These are phyloP conservation scores for Nothocercus julius DNA, from an alignment of 2,113 vertebrate genomes.

Conservation along the genomic window DNA sequence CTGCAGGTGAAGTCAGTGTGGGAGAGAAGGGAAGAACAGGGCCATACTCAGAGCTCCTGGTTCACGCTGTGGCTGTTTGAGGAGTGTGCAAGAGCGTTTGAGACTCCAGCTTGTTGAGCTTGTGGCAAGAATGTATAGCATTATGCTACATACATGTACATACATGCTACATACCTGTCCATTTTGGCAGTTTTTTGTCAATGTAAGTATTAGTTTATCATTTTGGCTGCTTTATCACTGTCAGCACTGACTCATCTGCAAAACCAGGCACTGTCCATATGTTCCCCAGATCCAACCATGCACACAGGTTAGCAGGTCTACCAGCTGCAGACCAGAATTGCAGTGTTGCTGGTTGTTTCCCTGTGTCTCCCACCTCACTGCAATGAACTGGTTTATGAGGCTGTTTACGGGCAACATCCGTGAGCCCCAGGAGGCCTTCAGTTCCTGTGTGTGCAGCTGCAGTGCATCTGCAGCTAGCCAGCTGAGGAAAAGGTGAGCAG, in stretches of 20 bases:
- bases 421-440: rapidly evolving
- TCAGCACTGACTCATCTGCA: not conserved
- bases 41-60: not conserved
- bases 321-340: not conserved
- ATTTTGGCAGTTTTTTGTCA: not conserved
- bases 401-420: rapidly evolving
- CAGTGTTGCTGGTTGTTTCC: not conserved
- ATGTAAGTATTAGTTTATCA: not conserved
- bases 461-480: not conserved
- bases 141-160: too few species aligned
- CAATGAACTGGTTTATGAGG: not conserved
- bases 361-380: not conserved
- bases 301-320: not conserved
- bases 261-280: not conserved
- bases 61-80: not conserved
- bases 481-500: rapidly evolving
- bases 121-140: not conserved
- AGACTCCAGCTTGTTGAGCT: not conserved
- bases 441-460: not conserved
- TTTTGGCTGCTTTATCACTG: not conserved
- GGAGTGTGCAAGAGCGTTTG: not conserved
- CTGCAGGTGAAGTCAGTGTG: not conserved
- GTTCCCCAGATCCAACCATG: not conserved
- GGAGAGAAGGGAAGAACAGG: not conserved
- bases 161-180: not conserved